Conservation (phyloP, 2,888 invertebrate species). For the Leptopilina drosophilae region DNA sequence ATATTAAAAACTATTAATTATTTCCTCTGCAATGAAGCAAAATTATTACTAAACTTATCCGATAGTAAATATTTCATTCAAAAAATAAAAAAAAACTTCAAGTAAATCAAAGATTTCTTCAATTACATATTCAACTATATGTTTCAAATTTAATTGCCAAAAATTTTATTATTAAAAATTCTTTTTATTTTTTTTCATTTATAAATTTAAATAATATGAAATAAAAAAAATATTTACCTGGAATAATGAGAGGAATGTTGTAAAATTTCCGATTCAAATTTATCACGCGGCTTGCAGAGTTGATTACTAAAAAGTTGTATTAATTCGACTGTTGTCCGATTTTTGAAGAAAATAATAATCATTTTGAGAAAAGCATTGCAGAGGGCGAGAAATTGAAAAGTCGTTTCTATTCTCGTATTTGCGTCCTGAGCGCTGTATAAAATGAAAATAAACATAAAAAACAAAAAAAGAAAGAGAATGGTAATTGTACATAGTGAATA, state of each 20-base stretch:
- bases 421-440: neutral
- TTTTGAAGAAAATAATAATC: neutral
- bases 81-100: too few species aligned
- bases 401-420: neutral
- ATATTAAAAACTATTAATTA: too few species aligned
- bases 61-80: too few species aligned
- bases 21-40: too few species aligned
- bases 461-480: neutral
- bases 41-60: too few species aligned
- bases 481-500: neutral
- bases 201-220: too few species aligned
- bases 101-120: too few species aligned
- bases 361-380: neutral
- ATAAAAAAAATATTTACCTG: slow-evolving; percentile 39
- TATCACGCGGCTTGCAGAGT: neutral
- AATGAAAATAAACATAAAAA: neutral
- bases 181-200: too few species aligned
- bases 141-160: too few species aligned
- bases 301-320: neutral
- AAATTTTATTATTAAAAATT: too few species aligned
- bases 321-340: neutral
- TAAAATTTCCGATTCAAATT: neutral
- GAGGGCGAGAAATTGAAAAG: neutral
- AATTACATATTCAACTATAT: too few species aligned
- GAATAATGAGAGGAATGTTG: neutral